A percentile compares a stretch with the other conserved stretches of the same genome.
Evolutionary conservation across 2,797 vertebrate species (phyloP).

Genomic region (Holocentrus rufus): DNA sequence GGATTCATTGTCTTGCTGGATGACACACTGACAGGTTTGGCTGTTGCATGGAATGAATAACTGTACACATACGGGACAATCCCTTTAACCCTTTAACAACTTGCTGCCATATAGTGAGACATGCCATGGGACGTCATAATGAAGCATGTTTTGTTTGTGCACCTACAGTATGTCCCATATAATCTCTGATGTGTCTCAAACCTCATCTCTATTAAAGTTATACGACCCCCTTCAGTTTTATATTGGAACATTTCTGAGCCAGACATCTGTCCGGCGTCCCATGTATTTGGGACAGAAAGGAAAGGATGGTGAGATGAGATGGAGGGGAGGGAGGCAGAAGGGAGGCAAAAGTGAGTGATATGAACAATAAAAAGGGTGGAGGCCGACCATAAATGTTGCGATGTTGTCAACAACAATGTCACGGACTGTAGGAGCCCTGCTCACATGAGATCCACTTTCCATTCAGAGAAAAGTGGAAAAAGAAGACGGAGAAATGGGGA

Average conservation of each 20-base stretch:
- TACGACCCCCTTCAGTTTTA: constrained; percentile 55
- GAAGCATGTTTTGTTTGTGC: constrained; percentile 34
- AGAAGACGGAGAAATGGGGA: background rate
- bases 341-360: constrained; percentile 54
- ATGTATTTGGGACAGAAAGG: constrained; percentile 18
- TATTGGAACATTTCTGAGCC: constrained; percentile 36
- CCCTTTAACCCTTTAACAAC: too few species aligned
- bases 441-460: constrained; percentile 17
- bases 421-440: constrained; percentile 29
- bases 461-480: constrained; percentile 9
- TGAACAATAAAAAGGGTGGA: constrained; percentile 49
- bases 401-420: constrained; percentile 48
- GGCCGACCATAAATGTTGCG: constrained; percentile 53
- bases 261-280: constrained; percentile 40
- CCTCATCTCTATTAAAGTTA: constrained; percentile 53
- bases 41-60: constrained; percentile 5
- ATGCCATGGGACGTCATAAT: constrained; percentile 40
- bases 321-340: constrained; percentile 31
- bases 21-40: too few species aligned
- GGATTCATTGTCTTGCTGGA: too few species aligned
- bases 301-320: constrained; percentile 44
- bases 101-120: constrained; percentile 35
- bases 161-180: constrained; percentile 28
- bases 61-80: constrained; percentile 34
- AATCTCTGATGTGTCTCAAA: constrained; percentile 46